Evolutionary conservation across 2,113 vertebrate genomes (phyloP).

Genomic region (Capreolus pygargus): DNA sequence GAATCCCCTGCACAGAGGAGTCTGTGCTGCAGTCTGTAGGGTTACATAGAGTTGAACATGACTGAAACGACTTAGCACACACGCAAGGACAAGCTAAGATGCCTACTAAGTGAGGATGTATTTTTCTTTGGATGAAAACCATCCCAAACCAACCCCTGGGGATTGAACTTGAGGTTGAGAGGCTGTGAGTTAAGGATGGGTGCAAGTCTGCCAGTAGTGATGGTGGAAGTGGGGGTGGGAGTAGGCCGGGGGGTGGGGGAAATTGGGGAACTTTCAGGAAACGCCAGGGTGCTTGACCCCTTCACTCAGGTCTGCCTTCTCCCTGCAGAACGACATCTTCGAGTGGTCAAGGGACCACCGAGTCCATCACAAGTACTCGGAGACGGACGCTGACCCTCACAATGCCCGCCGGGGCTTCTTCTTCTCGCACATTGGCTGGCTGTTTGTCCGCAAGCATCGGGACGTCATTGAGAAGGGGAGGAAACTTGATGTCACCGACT

Average conservation of each 20-base stretch:
- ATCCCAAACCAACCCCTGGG: background rate
- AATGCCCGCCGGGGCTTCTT: slow-evolving; percentile 83
- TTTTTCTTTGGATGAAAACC: background rate
- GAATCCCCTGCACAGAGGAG: too few relatives aligned
- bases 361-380: slow-evolving; percentile 86
- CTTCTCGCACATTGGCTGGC: slow-evolving; percentile 86
- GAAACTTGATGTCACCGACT: slow-evolving; percentile 82
- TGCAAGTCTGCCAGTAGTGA: background rate
- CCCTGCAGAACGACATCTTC: slow-evolving; percentile 83
- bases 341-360: slow-evolving; percentile 84
- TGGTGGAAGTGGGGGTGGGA: background rate
- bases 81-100: background rate
- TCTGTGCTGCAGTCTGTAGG: too few relatives aligned
- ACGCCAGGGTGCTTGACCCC: fast-evolving
- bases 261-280: background rate
- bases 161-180: background rate
- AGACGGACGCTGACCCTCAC: slow-evolving; percentile 83
- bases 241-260: background rate
- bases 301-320: fast-evolving
- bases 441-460: slow-evolving; percentile 83
- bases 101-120: background rate
- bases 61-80: background rate
- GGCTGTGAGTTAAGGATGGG: background rate
- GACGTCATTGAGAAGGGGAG: slow-evolving; percentile 85
- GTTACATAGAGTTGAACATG: background rate